phyloP scores from a whole-genome alignment of 2,797 vertebrate species.

The Urophycis tenuis region DNA sequence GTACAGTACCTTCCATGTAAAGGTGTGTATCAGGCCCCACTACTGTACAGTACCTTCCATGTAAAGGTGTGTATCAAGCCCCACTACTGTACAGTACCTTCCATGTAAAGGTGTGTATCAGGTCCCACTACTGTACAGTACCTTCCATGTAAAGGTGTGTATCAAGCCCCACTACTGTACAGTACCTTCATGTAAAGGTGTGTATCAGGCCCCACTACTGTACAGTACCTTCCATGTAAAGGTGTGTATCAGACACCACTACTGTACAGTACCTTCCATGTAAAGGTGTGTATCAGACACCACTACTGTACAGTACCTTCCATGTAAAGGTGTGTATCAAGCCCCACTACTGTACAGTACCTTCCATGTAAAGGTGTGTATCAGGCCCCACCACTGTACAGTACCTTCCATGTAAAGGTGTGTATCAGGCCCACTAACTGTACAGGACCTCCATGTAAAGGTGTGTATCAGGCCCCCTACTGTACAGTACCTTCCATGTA shows the following conservation, averaged over 20 bases:
- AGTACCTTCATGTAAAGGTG: neutral
- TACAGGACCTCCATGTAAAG: neutral
- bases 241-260: neutral
- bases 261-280: neutral
- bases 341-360: neutral
- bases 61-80: neutral
- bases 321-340: neutral
- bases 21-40: neutral
- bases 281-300: neutral
- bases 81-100: neutral
- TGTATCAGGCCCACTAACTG: too few species aligned
- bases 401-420: neutral
- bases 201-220: too few species aligned
- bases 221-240: neutral
- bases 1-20: neutral
- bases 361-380: neutral
- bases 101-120: neutral
- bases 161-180: too few species aligned
- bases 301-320: neutral
- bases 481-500: conserved; percentile 76
- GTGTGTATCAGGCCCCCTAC: too few species aligned
- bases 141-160: neutral
- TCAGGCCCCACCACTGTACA: too few species aligned
- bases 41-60: neutral
- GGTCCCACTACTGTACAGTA: neutral